Conservation (phyloP, 2,888 invertebrate species). For the Standfussiana lucernea region DNA sequence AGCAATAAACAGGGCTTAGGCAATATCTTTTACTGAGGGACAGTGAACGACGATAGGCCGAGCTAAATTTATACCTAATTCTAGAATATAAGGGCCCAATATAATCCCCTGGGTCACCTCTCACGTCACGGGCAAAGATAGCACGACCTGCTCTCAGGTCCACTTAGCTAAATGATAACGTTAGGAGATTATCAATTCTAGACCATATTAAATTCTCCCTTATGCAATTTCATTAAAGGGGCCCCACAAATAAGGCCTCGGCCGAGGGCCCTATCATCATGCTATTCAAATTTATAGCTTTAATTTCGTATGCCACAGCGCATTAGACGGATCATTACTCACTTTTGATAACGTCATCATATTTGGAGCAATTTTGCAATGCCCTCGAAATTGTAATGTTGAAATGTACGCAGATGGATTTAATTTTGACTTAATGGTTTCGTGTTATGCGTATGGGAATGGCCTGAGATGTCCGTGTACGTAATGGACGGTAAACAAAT, state of each 20-base stretch:
- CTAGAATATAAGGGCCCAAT: conserved; percentile 41
- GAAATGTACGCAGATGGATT: conserved; percentile 62
- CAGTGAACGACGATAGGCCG: conserved; percentile 43
- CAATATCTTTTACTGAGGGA: conserved; percentile 32
- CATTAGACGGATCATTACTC: conserved; percentile 79
- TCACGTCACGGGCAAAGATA: conserved; percentile 19
- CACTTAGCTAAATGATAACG: conserved; percentile 48
- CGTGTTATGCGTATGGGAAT: conserved; percentile 45
- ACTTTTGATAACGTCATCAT: conserved; percentile 79
- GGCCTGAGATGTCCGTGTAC: conserved; percentile 51
- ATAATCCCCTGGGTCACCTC: conserved; percentile 43
- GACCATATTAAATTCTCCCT: conserved; percentile 46
- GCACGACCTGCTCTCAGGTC: conserved; percentile 19
- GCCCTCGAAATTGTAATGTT: conserved; percentile 66
- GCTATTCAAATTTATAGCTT: conserved; percentile 84
- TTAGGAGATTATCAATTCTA: conserved; percentile 52
- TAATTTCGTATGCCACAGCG: conserved; percentile 82
- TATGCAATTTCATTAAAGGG: conserved; percentile 64
- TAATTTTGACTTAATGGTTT: conserved; percentile 66
- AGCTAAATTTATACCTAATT: conserved; percentile 48
- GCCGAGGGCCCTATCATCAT: conserved; percentile 62
- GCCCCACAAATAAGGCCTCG: conserved; percentile 64
- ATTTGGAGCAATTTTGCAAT: conserved; percentile 68
- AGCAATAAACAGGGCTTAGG: conserved; percentile 41
- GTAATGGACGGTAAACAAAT: conserved; percentile 45